Percentiles rank a stretch among this genome's conserved stretches.
phyloP scores from a whole-genome alignment of 2,888 invertebrate species.

The Zaprionus bogoriensis region DNA sequence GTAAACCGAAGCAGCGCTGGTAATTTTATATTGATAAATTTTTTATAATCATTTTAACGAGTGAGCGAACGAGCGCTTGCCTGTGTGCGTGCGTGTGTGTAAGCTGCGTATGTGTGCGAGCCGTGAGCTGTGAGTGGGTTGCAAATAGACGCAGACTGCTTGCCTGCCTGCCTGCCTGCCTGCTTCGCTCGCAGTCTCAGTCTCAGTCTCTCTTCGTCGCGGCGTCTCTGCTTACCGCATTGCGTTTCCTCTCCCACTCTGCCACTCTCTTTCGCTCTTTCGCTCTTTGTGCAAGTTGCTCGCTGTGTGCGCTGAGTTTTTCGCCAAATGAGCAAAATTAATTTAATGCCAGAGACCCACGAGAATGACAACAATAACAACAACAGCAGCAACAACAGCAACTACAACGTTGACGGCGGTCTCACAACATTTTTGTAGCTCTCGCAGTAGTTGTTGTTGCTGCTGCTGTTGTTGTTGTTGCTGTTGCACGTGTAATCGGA shows the following conservation, averaged over 20 bases:
- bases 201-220: slow-evolving; percentile 21
- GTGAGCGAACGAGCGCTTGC: slow-evolving; percentile 58
- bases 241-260: slow-evolving; percentile 3
- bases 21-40: slow-evolving; percentile 79
- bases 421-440: slow-evolving; percentile 51
- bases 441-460: slow-evolving; percentile 11
- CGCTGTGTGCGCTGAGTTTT: slow-evolving; percentile 34
- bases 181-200: not conserved
- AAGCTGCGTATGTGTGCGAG: slow-evolving; percentile 7
- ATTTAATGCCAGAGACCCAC: slow-evolving; percentile 70
- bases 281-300: not conserved
- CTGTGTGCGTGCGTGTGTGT: slow-evolving; percentile 1
- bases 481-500: slow-evolving; percentile 75
- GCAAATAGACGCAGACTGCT: slow-evolving; percentile 58
- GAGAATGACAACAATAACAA: slow-evolving; percentile 53
- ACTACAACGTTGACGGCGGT: slow-evolving; percentile 39
- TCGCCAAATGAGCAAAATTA: slow-evolving; percentile 74
- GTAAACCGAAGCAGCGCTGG: slow-evolving; percentile 64
- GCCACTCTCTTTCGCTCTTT: not conserved
- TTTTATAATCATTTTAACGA: slow-evolving; percentile 77
- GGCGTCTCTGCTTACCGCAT: slow-evolving; percentile 40
- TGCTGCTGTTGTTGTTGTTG: slow-evolving; percentile 26
- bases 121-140: slow-evolving; percentile 51
- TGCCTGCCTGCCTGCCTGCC: slow-evolving; percentile 28
- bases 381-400: slow-evolving; percentile 18